These are phyloP conservation scores for Axea sp. DNA, from an alignment of 2,888 invertebrate genomes.

Conservation along the genomic window DNA sequence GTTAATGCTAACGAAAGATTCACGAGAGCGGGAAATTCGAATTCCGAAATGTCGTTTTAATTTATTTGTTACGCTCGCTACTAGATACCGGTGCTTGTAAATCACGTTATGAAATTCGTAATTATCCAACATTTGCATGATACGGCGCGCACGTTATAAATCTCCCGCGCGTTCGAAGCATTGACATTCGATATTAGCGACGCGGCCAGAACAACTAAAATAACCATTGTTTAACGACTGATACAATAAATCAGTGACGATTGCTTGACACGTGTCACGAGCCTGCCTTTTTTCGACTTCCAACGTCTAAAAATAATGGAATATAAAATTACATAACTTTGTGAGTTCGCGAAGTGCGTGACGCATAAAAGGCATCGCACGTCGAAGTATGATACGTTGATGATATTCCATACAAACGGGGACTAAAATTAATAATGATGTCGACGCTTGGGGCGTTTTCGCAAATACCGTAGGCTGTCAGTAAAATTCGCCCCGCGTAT, in stretches of 20 bases:
- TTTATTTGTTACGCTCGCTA: conserved; percentile 9
- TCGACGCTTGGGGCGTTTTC: too few relatives aligned
- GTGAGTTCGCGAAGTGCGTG: too few relatives aligned
- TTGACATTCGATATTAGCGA: conserved; percentile 38
- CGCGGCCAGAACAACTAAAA: conserved; percentile 16
- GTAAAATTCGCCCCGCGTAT: too few relatives aligned
- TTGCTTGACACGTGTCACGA: conserved; percentile 38
- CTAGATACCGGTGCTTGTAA: conserved; percentile 22
- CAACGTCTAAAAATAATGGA: too few relatives aligned
- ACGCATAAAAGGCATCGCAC: too few relatives aligned
- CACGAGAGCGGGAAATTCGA: conserved; percentile 6
- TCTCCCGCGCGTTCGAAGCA: conserved; percentile 24
- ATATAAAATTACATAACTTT: too few relatives aligned
- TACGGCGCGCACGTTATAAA: conserved; percentile 29
- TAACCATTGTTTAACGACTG: conserved; percentile 33
- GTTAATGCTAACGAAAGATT: too few relatives aligned
- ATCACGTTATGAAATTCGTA: conserved; percentile 22
- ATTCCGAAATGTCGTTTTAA: conserved; percentile 2
- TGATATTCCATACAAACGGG: too few relatives aligned
- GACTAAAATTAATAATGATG: too few relatives aligned
- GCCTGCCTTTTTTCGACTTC: too few relatives aligned
- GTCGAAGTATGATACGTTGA: too few relatives aligned
- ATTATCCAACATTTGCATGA: conserved; percentile 41
- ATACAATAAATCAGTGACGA: conserved; percentile 38
- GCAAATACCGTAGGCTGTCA: too few relatives aligned